Percentiles rank a stretch among this genome's conserved stretches.
Evolutionary conservation across 2,888 invertebrate species (phyloP).

Genomic region (Phrixothrix hirtus): DNA sequence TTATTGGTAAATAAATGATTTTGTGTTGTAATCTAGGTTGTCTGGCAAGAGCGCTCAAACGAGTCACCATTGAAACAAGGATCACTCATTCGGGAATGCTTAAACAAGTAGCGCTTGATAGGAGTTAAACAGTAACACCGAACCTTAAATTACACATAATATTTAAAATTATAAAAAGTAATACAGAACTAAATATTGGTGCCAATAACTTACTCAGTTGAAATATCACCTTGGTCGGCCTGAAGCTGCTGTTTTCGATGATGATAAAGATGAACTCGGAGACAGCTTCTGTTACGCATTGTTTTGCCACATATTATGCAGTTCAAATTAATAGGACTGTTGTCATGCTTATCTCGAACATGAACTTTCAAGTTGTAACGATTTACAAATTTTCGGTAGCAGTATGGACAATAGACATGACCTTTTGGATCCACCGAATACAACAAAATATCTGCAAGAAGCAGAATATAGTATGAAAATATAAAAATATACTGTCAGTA

Average conservation of each 20-base stretch:
- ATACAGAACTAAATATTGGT: conserved; percentile 11
- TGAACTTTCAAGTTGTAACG: conserved; percentile 73
- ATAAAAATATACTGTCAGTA: conserved; percentile 32
- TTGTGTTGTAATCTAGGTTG: too few species aligned
- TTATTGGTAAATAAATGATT: too few species aligned
- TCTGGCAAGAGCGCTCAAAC: too few species aligned
- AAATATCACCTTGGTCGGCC: conserved; percentile 18
- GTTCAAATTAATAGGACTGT: conserved; percentile 66
- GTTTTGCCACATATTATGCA: conserved; percentile 72
- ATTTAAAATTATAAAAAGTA: conserved; percentile 1
- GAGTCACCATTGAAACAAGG: too few species aligned
- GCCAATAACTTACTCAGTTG: conserved; percentile 13
- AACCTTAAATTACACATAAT: conserved; percentile 4
- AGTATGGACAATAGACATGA: conserved; percentile 66
- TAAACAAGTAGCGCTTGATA: too few species aligned
- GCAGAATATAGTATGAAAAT: conserved; percentile 39
- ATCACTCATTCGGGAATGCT: too few species aligned
- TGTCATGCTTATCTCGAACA: conserved; percentile 72
- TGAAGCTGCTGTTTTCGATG: conserved; percentile 60
- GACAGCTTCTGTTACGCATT: conserved; percentile 66
- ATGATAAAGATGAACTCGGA: conserved; percentile 68
- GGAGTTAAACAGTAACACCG: conserved; percentile 9
- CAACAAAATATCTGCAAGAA: conserved; percentile 45
- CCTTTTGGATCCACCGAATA: conserved; percentile 53
- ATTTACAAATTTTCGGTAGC: conserved; percentile 67